These are phyloP conservation scores for Aporophyla lueneburgensis DNA, from an alignment of 2,888 invertebrate genomes.

Conservation along the genomic window DNA sequence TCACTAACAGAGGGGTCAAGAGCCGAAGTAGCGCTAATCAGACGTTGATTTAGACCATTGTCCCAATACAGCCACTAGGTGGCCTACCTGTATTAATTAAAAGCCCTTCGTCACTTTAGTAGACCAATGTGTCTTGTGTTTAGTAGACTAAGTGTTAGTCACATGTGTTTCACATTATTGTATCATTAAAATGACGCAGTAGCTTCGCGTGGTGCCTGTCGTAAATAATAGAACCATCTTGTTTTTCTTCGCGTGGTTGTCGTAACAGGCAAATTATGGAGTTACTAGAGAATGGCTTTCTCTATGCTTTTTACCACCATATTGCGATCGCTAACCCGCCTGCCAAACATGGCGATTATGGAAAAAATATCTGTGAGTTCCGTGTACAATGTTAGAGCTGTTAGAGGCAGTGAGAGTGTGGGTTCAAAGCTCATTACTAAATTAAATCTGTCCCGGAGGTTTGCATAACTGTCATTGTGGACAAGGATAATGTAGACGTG, in stretches of 20 bases:
- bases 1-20: constrained; percentile 28
- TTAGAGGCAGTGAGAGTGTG: neutral
- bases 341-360: too few relatives aligned
- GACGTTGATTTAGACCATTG: constrained; percentile 37
- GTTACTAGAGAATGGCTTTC: too few relatives aligned
- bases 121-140: constrained; percentile 42
- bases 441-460: constrained; percentile 9
- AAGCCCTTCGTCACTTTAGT: constrained; percentile 46
- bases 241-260: too few relatives aligned
- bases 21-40: constrained; percentile 19
- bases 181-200: too few relatives aligned
- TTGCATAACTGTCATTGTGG: constrained; percentile 1
- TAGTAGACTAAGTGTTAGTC: constrained; percentile 33
- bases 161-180: constrained; percentile 32
- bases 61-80: constrained; percentile 27
- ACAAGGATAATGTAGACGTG: neutral
- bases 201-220: too few relatives aligned
- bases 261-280: too few relatives aligned
- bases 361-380: neutral
- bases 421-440: constrained; percentile 10
- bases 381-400: neutral
- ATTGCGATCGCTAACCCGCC: too few relatives aligned
- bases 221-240: too few relatives aligned
- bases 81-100: constrained; percentile 37
- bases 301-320: too few relatives aligned